Conservation (phyloP, 2,888 invertebrate genomes). For the Tipula unca region DNA sequence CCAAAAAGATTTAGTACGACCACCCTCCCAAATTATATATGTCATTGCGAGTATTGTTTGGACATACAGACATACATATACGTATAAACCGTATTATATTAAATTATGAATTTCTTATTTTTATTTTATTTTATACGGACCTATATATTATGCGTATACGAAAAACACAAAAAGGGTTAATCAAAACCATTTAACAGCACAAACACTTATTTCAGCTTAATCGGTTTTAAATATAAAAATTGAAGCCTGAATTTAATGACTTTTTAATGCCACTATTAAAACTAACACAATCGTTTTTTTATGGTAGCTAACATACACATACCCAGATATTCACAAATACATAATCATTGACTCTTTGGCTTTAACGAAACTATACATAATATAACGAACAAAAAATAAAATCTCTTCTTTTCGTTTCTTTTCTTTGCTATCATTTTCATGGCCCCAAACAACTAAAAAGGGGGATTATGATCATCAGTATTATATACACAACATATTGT, state of each 20-base stretch:
- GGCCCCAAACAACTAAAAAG: neutral
- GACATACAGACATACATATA: too few species aligned
- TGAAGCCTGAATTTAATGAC: neutral
- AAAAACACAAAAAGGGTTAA: neutral
- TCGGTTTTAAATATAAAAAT: neutral
- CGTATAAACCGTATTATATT: neutral
- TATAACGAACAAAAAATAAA: neutral
- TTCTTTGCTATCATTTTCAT: neutral
- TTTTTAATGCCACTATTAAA: neutral
- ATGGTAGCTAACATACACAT: neutral
- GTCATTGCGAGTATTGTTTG: too few species aligned
- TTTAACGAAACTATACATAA: neutral
- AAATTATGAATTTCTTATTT: neutral
- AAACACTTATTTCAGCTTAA: too few species aligned
- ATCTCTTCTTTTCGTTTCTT: neutral
- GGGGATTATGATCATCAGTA: neutral
- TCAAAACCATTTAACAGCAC: neutral
- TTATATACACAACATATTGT: neutral
- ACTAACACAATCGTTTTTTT: neutral
- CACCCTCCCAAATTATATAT: neutral
- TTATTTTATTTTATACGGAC: neutral
- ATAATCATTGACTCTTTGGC: neutral
- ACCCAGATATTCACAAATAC: neutral
- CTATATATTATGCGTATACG: neutral
- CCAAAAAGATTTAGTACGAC: neutral